Evolutionary conservation across 1,140 invertebrate genomes (phyloP).

Genomic region (Fopius arisanus): DNA sequence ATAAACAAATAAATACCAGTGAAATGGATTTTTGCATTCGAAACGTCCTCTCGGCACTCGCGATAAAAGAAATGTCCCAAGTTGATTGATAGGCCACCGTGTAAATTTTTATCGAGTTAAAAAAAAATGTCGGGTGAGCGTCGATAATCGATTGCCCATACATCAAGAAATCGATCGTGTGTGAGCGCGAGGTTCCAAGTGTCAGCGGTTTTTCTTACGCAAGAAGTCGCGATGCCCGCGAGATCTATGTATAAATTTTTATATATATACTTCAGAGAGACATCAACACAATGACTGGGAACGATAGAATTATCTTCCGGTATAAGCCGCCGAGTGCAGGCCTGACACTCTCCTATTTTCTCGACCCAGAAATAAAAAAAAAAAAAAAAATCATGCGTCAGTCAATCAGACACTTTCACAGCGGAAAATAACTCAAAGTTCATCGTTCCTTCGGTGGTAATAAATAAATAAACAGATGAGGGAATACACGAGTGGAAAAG

Average conservation of each 20-base stretch:
- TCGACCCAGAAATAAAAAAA: constrained; percentile 23
- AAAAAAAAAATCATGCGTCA: not conserved
- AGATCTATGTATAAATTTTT: constrained; percentile 2
- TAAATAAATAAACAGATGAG: not conserved
- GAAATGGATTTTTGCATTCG: not conserved
- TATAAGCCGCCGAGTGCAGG: constrained; percentile 1
- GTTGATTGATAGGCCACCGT: constrained; percentile 4
- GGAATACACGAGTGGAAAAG: not conserved
- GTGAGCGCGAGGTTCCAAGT: not conserved
- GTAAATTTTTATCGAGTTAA: not conserved
- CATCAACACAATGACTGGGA: constrained; percentile 3
- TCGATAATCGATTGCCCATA: constrained; percentile 23
- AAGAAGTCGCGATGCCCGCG: constrained; percentile 1
- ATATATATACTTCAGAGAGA: not conserved
- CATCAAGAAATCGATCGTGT: not conserved
- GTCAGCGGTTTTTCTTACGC: constrained; percentile 22
- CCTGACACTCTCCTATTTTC: constrained; percentile 11
- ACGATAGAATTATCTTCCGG: constrained; percentile 27
- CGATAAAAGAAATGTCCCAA: not conserved
- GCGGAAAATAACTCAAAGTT: constrained; percentile 20
- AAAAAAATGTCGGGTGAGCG: constrained; percentile 2
- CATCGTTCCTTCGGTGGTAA: not conserved
- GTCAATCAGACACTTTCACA: constrained; percentile 21
- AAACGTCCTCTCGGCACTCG: not conserved
- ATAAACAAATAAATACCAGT: too few species aligned